These are phyloP conservation scores for Orgyia antiqua DNA, from an alignment of 2,888 invertebrate species.

Conservation along the genomic window DNA sequence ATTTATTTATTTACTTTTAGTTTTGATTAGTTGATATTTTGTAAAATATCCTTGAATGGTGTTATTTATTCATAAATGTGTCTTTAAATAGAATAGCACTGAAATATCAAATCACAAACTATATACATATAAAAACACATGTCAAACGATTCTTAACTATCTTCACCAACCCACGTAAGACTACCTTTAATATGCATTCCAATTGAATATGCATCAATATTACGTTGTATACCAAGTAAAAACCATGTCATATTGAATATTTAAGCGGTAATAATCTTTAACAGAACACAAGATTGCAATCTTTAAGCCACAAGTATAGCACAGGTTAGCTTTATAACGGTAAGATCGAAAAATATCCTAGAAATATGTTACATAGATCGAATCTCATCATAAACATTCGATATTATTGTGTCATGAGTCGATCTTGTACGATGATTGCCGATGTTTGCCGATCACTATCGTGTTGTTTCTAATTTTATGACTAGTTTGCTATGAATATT, in stretches of 20 bases:
- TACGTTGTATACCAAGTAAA: too few species aligned
- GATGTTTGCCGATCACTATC: constrained; percentile 40
- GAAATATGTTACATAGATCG: constrained; percentile 36
- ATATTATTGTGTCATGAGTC: constrained; percentile 51
- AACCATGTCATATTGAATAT: background rate
- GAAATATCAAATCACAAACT: too few species aligned
- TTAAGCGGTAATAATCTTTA: background rate
- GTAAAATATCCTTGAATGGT: too few species aligned
- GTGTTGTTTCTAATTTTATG: constrained; percentile 47
- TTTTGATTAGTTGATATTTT: too few species aligned
- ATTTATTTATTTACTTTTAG: too few species aligned
- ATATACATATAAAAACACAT: too few species aligned
- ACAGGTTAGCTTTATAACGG: constrained; percentile 28
- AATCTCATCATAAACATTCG: constrained; percentile 54
- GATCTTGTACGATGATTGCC: constrained; percentile 12
- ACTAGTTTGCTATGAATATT: constrained; percentile 36
- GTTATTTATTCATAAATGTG: too few species aligned
- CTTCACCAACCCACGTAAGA: background rate
- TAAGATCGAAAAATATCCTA: constrained; percentile 32
- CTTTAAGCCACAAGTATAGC: constrained; percentile 23
- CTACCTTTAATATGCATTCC: background rate
- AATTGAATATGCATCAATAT: background rate
- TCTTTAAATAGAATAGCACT: too few species aligned
- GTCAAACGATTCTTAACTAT: too few species aligned
- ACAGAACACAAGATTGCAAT: constrained; percentile 8